phyloP scores from a whole-genome alignment of 2,797 vertebrate genomes.

The Nothura maculosa region DNA sequence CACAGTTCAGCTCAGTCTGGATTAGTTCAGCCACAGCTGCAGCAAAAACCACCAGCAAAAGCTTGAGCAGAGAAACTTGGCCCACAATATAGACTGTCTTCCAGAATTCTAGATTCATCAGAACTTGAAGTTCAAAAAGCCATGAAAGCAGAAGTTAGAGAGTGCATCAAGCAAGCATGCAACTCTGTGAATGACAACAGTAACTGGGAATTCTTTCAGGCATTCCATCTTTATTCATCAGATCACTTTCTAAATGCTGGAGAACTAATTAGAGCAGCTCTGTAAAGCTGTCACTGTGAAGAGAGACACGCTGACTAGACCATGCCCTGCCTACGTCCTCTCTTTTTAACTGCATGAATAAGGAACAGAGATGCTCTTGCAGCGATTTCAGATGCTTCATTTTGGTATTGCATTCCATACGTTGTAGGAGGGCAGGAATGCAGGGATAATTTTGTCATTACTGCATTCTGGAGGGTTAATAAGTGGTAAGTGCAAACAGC shows the following conservation, averaged over 20 bases:
- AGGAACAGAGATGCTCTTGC: background rate
- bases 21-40: background rate
- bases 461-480: background rate
- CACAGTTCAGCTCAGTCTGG: background rate
- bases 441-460: background rate
- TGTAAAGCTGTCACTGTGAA: background rate
- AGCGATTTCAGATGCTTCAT: background rate
- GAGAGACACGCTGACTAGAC: accelerated
- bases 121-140: background rate
- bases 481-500: background rate
- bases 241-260: background rate
- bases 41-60: background rate
- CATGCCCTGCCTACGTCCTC: background rate
- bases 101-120: background rate
- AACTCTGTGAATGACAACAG: background rate
- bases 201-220: background rate
- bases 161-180: background rate
- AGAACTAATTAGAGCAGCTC: slow-evolving; percentile 4
- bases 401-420: accelerated
- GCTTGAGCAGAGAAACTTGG: background rate
- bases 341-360: background rate
- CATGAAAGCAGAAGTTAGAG: background rate
- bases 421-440: background rate
- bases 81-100: background rate
- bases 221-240: background rate